These are phyloP conservation scores for Falco peregrinus DNA, from an alignment of 2,797 vertebrate species.

Conservation along the genomic window DNA sequence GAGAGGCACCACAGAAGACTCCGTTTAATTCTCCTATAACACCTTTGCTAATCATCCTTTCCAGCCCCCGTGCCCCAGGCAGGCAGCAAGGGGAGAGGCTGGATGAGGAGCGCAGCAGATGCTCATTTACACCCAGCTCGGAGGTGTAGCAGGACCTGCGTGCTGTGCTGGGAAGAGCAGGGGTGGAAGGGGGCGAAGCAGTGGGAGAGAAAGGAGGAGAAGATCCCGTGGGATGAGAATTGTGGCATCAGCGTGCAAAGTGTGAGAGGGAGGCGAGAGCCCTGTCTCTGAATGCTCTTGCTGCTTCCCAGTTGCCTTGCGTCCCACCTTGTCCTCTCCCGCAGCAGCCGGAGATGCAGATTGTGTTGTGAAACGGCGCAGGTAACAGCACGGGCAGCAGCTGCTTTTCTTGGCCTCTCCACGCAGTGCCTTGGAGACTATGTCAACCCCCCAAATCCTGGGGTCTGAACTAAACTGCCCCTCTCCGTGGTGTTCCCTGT, in stretches of 20 bases:
- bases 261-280: accelerated
- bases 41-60: constrained; percentile 30
- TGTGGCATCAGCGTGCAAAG: accelerated
- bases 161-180: accelerated
- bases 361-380: background rate
- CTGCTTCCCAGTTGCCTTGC: background rate
- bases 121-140: background rate
- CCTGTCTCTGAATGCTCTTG: background rate
- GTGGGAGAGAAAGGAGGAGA: background rate
- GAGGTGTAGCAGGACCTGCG: background rate
- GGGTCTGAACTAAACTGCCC: background rate
- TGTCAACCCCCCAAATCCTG: background rate
- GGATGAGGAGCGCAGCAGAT: background rate
- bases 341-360: accelerated
- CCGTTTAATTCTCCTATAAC: constrained; percentile 54
- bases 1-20: constrained; percentile 42
- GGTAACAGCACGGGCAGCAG: background rate
- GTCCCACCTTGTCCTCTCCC: background rate
- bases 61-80: background rate
- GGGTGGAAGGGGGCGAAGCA: background rate
- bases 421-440: accelerated
- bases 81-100: background rate
- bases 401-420: background rate
- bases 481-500: background rate
- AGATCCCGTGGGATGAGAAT: background rate